phyloP scores from a whole-genome alignment of 2,113 vertebrate genomes.

The pig (Sus scrofa) region T2T-Sscrofa CM000813.6:155097001-155097500 shows the following conservation, averaged over 20 bases:
- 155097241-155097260: neutral
- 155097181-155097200: neutral
- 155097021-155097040: neutral
- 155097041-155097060: neutral
- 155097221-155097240: neutral
- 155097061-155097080: neutral
- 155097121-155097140: neutral
- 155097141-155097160: neutral
- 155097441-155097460: constrained; percentile 16
- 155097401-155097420: neutral
- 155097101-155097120: neutral
- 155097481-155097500: neutral
- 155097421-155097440: neutral
- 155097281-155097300: neutral
- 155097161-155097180: neutral
- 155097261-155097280: neutral
- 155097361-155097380: neutral
- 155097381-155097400: neutral
- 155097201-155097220: neutral
- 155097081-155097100: neutral
- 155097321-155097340: neutral
- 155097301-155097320: neutral
- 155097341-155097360: neutral
- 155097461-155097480: neutral
- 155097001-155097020: no score